Evolutionary conservation across 2,797 vertebrate species (phyloP), one percentile per base, ranked within the genome.

Genomic region (Huso huso): DNA sequence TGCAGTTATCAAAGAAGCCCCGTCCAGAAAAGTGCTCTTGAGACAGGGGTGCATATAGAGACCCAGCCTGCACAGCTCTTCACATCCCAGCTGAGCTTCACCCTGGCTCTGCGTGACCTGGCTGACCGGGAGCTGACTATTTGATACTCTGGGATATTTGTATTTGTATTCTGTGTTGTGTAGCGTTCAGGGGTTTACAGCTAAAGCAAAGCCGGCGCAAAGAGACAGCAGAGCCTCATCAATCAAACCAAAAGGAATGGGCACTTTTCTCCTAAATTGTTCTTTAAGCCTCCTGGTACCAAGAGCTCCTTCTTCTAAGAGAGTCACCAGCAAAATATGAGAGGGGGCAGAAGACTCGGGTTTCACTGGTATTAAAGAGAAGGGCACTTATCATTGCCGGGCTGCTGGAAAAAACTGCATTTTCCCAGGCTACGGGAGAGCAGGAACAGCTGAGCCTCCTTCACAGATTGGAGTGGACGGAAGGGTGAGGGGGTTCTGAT

Each of bases 401-500:
- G 61, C 37, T 68, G 63, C 49, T 13, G 13, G 49, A 55, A 4
- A 37, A 37, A 37, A 3, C 23, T 23, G 23, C 69, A 82, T 83
- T 93, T 95, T 95, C 93, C 92, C 93, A 94, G 92, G 92, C 88
- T 77, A 77, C 61, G 64, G 72, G 77, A 66, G 82, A 72, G 70
- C 76, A 79, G 74, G 62, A 83, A 78, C 94, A 95, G 93, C 93
- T 94, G 93, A 79, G 75, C 84, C 76, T 49, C 71, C 74, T 82
- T 85, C 66, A 37, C 23, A 37, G 23, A 37, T 37, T 37, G 23
- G 23, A 37, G 23, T 37, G 23, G 23, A 37, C 4, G 23, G 23
- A 37, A 80, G 78, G 80, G 76, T 73, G 82, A 76, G 62, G 75
- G 75, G 73, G 73, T 80, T 74, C 76, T 78, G 83, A 87, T 86